These are phyloP conservation scores for Pagetopsis macropterus DNA, from an alignment of 2,797 vertebrate genomes.

Conservation along the genomic window DNA sequence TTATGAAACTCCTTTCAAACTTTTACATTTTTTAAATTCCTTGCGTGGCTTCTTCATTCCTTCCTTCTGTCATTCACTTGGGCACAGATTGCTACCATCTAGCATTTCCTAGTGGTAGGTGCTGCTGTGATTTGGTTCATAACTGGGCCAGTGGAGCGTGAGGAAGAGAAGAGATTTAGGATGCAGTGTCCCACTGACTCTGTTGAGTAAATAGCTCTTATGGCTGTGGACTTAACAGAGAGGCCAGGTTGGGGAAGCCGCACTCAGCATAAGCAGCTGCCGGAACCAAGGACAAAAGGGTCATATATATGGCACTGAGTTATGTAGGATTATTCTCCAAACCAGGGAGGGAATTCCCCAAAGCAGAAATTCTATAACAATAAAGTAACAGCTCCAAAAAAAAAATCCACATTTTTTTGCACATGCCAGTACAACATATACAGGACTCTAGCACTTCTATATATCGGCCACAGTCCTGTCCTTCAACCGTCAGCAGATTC, in stretches of 20 bases:
- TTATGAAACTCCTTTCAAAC: conserved; percentile 4
- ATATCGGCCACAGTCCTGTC: conserved; percentile 34
- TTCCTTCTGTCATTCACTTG: conserved; percentile 41
- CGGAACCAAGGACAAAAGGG: conserved; percentile 63
- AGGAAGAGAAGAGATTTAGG: conserved; percentile 81
- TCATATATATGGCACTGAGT: conserved; percentile 38
- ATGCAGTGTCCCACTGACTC: conserved; percentile 80
- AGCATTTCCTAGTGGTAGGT: conserved; percentile 64
- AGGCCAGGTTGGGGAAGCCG: conserved; percentile 71
- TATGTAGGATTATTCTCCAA: conserved; percentile 38
- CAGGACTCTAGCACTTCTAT: conserved; percentile 8
- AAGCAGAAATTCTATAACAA: conserved; percentile 4
- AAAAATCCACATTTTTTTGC: neutral
- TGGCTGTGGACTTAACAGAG: conserved; percentile 76
- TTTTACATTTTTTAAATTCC: conserved; percentile 35
- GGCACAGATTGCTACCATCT: conserved; percentile 19
- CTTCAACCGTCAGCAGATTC: conserved; percentile 53
- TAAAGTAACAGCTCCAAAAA: neutral
- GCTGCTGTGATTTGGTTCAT: conserved; percentile 72
- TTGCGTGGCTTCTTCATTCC: conserved; percentile 32
- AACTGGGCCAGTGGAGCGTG: conserved; percentile 75
- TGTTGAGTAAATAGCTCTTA: conserved; percentile 81
- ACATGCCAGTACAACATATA: neutral
- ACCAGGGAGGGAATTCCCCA: conserved; percentile 35
- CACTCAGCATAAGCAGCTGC: conserved; percentile 61